A percentile compares a stretch with the other conserved stretches of the same genome.
phyloP scores from a whole-genome alignment of 2,797 vertebrate species.

The Halcyon badia region DNA sequence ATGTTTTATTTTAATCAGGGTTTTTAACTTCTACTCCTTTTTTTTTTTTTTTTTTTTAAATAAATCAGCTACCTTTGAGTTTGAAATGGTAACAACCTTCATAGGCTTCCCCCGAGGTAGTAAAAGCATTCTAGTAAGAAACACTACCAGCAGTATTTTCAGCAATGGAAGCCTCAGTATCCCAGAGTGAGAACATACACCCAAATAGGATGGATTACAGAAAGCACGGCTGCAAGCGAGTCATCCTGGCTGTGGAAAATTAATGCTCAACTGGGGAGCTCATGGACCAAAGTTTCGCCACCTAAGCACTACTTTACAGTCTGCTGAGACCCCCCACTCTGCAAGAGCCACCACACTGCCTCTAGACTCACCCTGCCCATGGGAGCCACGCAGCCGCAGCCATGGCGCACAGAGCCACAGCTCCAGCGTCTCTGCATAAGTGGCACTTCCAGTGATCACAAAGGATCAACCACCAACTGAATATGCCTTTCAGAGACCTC shows the following conservation, averaged over 20 bases:
- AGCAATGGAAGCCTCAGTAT: neutral
- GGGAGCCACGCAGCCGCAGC: accelerated
- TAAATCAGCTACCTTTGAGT: neutral
- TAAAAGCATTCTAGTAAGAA: neutral
- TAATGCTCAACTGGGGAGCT: accelerated
- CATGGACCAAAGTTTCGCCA: neutral
- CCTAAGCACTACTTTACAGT: accelerated
- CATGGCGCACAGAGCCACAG: neutral
- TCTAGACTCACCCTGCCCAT: neutral
- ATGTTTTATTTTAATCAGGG: neutral
- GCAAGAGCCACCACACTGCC: neutral
- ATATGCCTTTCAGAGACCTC: accelerated
- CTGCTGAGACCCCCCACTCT: accelerated
- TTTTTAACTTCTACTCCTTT: neutral
- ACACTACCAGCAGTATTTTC: neutral
- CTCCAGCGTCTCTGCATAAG: neutral
- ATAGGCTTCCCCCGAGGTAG: neutral
- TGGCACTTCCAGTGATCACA: neutral
- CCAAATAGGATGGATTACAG: neutral
- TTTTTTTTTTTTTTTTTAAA: neutral
- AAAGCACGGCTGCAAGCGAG: neutral
- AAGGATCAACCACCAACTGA: neutral
- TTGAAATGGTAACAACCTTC: neutral
- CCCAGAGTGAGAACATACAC: neutral
- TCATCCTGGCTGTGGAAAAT: neutral